These are phyloP conservation scores for Hypocryptadius cinnamomeus DNA, from an alignment of 2,113 vertebrate species.

Conservation along the genomic window DNA sequence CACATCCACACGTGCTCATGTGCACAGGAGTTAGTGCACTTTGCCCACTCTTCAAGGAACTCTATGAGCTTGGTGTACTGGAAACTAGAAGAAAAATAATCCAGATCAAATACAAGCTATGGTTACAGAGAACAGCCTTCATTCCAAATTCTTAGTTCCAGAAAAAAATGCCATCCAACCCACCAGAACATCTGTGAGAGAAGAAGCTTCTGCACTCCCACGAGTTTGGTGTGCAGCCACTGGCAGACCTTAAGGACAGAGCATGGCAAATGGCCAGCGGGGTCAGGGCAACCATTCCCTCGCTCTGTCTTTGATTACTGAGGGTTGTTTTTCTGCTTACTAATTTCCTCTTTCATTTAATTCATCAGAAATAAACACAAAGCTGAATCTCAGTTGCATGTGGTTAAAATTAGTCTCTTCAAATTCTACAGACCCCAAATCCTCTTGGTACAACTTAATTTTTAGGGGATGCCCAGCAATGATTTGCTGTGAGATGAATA, in stretches of 20 bases:
- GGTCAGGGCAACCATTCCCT: neutral
- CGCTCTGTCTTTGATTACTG: neutral
- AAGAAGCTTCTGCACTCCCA: neutral
- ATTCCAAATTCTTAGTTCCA: neutral
- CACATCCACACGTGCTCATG: rapidly evolving
- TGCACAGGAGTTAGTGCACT: neutral
- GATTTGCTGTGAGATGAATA: slow-evolving; percentile 69
- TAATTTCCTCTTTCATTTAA: neutral
- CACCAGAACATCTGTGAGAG: neutral
- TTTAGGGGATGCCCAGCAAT: slow-evolving; percentile 51
- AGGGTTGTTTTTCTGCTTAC: neutral
- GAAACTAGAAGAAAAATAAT: neutral
- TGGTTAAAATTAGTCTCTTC: neutral
- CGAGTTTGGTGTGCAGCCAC: neutral
- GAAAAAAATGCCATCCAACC: neutral
- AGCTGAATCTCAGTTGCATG: neutral
- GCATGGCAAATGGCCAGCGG: neutral
- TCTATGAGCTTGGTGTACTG: neutral
- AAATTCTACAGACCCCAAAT: neutral
- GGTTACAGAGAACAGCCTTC: neutral
- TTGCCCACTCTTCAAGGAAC: neutral
- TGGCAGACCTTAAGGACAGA: neutral
- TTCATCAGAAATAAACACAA: neutral
- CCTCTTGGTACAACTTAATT: slow-evolving; percentile 23
- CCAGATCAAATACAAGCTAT: neutral